These are phyloP conservation scores for Myripristis jacobus DNA, from an alignment of 2,797 vertebrate genomes.

Conservation along the genomic window DNA sequence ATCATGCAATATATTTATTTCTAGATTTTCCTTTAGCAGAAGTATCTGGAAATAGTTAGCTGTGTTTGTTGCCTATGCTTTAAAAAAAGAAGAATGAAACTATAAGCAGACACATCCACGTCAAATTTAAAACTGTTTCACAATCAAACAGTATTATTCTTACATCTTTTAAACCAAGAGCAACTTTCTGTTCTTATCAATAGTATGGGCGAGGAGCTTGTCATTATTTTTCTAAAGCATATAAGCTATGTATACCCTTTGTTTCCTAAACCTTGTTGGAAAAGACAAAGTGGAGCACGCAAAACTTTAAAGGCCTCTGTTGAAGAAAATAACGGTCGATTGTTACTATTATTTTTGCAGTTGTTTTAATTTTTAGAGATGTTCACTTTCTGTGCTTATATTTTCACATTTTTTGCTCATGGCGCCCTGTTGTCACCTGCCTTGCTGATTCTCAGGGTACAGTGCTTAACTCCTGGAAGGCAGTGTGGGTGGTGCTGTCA, in stretches of 20 bases:
- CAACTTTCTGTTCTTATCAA: background rate
- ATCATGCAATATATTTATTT: conserved; percentile 28
- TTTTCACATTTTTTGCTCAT: conserved; percentile 18
- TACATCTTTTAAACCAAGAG: background rate
- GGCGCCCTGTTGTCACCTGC: conserved; percentile 12
- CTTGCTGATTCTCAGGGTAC: conserved; percentile 83
- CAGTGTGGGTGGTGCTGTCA: conserved; percentile 92
- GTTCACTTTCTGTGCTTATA: background rate
- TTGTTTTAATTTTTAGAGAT: background rate
- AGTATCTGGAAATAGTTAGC: no score
- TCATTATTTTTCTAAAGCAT: no score
- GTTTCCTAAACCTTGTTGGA: no score
- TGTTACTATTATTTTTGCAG: no score
- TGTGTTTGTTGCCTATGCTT: no score
- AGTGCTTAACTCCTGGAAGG: conserved; percentile 94
- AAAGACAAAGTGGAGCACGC: no score
- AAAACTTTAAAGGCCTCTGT: background rate
- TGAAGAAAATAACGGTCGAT: background rate
- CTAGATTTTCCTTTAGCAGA: conserved; percentile 22
- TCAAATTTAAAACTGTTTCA: background rate
- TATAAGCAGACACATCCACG: background rate
- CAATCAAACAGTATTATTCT: background rate
- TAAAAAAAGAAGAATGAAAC: background rate
- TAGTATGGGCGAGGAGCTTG: background rate
- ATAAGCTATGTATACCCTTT: no score